Evolutionary conservation across 2,888 invertebrate species (phyloP).

Genomic region (Drosophila stalkeri): DNA sequence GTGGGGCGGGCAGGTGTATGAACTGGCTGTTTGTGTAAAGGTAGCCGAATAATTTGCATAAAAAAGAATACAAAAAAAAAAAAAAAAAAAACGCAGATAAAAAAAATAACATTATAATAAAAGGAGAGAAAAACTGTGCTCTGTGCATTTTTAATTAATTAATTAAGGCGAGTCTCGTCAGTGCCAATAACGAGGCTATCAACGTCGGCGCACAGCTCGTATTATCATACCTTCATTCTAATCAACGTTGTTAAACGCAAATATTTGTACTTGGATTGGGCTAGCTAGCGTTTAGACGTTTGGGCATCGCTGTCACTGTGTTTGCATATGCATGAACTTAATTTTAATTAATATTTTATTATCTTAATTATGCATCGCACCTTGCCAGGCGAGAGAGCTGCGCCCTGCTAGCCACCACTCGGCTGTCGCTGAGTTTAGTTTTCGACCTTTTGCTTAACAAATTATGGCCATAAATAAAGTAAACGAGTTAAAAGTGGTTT

Average conservation of each 20-base stretch:
- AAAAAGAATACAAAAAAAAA: slow-evolving; percentile 31
- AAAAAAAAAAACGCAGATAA: neutral
- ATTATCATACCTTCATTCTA: slow-evolving; percentile 50
- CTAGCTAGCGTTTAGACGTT: slow-evolving; percentile 1
- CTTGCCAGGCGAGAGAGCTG: slow-evolving; percentile 48
- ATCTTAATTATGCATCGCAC: slow-evolving; percentile 84
- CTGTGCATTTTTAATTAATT: slow-evolving; percentile 80
- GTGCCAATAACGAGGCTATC: slow-evolving; percentile 76
- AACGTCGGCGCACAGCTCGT: slow-evolving; percentile 42
- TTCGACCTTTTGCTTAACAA: slow-evolving; percentile 82
- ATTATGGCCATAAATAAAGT: slow-evolving; percentile 83
- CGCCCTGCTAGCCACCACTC: slow-evolving; percentile 38
- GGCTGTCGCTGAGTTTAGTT: slow-evolving; percentile 64
- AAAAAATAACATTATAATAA: slow-evolving; percentile 6
- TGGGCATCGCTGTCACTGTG: slow-evolving; percentile 47
- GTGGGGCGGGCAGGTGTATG: slow-evolving; percentile 54
- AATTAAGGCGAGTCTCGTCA: slow-evolving; percentile 65
- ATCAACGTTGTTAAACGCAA: slow-evolving; percentile 66
- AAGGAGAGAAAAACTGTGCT: slow-evolving; percentile 32
- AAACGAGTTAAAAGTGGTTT: slow-evolving; percentile 82
- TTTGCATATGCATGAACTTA: slow-evolving; percentile 77
- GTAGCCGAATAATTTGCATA: slow-evolving; percentile 60
- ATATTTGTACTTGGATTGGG: slow-evolving; percentile 70
- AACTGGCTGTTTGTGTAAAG: slow-evolving; percentile 14
- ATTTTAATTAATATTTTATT: slow-evolving; percentile 84